These are phyloP conservation scores for Piscicola geometra DNA, from an alignment of 2,888 invertebrate genomes.

Conservation along the genomic window DNA sequence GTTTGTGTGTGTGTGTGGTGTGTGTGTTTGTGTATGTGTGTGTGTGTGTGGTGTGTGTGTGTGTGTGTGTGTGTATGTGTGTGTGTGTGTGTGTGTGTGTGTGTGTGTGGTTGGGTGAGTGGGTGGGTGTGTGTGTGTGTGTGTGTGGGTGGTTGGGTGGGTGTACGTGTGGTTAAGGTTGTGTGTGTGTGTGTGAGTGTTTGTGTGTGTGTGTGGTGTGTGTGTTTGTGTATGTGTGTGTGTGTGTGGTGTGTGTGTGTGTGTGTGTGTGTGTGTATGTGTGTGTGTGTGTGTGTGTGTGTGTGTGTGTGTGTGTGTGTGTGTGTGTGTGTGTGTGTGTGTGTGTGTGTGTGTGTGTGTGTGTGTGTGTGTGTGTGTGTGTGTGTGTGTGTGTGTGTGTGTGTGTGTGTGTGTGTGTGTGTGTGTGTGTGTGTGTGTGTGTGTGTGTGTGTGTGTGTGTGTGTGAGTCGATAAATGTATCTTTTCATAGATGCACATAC, in stretches of 20 bases:
- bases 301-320: constrained; percentile 26
- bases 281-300: constrained; percentile 20
- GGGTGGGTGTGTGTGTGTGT: too few species aligned
- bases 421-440: constrained; percentile 33
- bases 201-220: too few species aligned
- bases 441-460: constrained; percentile 31
- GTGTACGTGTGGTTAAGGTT: too few species aligned
- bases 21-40: too few species aligned
- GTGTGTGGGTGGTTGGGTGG: background rate
- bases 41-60: too few species aligned
- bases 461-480: too few species aligned
- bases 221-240: constrained; percentile 10
- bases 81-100: too few species aligned
- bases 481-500: too few species aligned
- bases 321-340: constrained; percentile 33
- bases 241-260: constrained; percentile 21
- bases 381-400: constrained; percentile 32
- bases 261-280: constrained; percentile 12
- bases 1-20: too few species aligned
- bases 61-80: too few species aligned
- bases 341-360: constrained; percentile 35
- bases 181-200: too few species aligned
- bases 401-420: constrained; percentile 33
- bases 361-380: constrained; percentile 32
- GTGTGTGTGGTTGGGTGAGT: too few species aligned